Percentiles rank a stretch among this genome's conserved stretches.
Conservation (phyloP, 2,888 invertebrate species). For the Lutraria lutraria region DNA sequence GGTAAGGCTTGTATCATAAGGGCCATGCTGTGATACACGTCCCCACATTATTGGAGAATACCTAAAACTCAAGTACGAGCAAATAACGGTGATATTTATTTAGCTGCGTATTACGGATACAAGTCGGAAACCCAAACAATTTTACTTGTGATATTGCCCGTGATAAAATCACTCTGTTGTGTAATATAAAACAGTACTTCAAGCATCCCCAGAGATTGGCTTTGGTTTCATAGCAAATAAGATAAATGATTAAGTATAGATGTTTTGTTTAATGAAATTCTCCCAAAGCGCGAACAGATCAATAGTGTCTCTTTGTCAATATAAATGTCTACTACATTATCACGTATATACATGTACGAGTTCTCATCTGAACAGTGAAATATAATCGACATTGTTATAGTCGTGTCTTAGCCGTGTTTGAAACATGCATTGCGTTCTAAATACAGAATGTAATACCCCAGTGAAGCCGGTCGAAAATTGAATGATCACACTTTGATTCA, state of each 20-base stretch:
- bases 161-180: not conserved
- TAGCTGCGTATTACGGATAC: not conserved
- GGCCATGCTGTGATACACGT: no score
- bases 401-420: no score
- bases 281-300: not conserved
- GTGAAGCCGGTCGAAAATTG: no score
- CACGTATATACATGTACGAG: not conserved
- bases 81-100: not conserved
- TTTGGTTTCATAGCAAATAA: not conserved
- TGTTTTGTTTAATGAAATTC: not conserved
- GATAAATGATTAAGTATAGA: not conserved
- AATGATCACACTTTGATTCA: no score
- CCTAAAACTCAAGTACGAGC: not conserved
- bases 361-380: no score
- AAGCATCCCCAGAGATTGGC: not conserved
- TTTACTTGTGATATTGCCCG: not conserved
- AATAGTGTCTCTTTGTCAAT: not conserved
- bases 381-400: no score
- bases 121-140: not conserved
- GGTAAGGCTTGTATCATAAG: no score
- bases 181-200: not conserved
- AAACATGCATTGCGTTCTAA: no score
- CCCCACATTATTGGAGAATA: not conserved
- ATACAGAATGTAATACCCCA: no score
- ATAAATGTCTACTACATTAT: not conserved